These are phyloP conservation scores for Cheirogaleus medius DNA, from an alignment of 2,113 vertebrate species.

Conservation along the genomic window DNA sequence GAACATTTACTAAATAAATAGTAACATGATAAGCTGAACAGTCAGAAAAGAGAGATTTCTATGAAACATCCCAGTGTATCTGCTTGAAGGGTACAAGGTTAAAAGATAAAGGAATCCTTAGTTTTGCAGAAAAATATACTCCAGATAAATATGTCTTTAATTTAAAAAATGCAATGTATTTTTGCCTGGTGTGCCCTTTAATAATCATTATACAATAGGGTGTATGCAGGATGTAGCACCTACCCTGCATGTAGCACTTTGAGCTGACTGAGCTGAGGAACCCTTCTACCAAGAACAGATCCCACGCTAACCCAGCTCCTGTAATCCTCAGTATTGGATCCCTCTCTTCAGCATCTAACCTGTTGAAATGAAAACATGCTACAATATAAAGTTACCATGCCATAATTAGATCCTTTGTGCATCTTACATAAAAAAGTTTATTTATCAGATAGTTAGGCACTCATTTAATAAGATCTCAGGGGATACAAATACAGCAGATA, in stretches of 20 bases:
- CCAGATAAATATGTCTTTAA: not conserved
- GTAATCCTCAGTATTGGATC: not conserved
- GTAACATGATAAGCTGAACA: not conserved
- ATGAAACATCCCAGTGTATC: not conserved
- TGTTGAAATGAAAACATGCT: not conserved
- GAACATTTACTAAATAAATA: not conserved
- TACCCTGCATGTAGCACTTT: not conserved
- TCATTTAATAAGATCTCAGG: slow-evolving; percentile 8
- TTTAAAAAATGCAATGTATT: not conserved
- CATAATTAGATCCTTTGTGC: slow-evolving; percentile 5
- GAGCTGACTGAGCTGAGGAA: not conserved
- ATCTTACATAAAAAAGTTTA: not conserved
- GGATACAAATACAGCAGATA: not conserved
- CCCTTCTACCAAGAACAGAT: not conserved
- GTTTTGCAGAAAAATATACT: not conserved
- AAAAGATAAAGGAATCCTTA: not conserved
- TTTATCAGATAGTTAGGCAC: not conserved
- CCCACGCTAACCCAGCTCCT: not conserved
- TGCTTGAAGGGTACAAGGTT: not conserved
- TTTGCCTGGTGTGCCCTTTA: not conserved
- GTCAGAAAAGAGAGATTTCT: not conserved
- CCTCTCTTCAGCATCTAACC: not conserved
- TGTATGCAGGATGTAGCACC: accelerated
- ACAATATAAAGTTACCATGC: not conserved
- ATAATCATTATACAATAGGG: not conserved